Conservation (phyloP, 2,113 vertebrate genomes). For the Alouatta palliata region DNA sequence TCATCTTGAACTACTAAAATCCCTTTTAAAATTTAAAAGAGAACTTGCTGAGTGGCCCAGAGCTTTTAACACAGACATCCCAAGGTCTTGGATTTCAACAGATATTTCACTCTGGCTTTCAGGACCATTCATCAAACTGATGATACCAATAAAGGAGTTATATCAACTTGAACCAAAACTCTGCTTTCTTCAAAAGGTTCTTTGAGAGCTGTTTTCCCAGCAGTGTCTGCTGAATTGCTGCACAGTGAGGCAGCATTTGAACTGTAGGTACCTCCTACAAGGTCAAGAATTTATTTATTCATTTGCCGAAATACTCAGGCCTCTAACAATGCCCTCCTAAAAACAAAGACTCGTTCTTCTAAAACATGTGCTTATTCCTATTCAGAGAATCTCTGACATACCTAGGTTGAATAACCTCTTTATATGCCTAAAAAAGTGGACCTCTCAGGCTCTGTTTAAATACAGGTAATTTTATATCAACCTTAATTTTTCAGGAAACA, state of each 20-base stretch:
- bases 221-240: background rate
- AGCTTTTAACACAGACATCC: background rate
- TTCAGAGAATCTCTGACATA: background rate
- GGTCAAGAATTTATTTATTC: background rate
- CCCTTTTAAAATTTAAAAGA: background rate
- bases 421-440: background rate
- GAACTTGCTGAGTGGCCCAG: background rate
- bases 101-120: background rate
- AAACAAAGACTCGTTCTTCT: conserved; percentile 42
- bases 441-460: background rate
- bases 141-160: background rate
- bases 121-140: background rate
- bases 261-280: background rate
- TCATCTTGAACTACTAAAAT: background rate
- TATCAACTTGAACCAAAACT: background rate
- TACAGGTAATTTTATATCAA: conserved; percentile 8
- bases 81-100: background rate
- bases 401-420: background rate
- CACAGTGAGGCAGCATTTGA: background rate
- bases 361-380: background rate
- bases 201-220: background rate
- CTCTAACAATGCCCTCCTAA: background rate
- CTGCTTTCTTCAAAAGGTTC: background rate
- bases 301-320: background rate
- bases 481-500: conserved; percentile 10